Percentiles rank a stretch among this genome's conserved stretches.
These are phyloP conservation scores for Lepidochrysops patricia DNA, from an alignment of 2,888 invertebrate species.

Conservation along the genomic window DNA sequence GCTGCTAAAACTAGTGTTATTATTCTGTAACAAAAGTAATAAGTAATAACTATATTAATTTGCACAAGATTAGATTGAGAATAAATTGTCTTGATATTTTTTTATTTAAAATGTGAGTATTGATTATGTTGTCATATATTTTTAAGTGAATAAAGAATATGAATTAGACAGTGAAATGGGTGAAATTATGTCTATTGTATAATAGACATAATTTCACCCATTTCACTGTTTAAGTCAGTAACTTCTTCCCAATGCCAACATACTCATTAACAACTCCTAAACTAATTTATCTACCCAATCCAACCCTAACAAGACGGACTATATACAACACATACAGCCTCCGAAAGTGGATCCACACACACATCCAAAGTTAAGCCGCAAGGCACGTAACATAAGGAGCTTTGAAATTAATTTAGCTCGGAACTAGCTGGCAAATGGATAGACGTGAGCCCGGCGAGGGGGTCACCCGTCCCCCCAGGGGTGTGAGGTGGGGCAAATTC, in stretches of 20 bases:
- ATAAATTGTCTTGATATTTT: too few species aligned
- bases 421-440: conserved; percentile 76
- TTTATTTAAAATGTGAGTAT: too few species aligned
- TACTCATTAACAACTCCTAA: conserved; percentile 36
- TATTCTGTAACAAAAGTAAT: too few species aligned
- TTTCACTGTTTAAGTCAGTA: too few species aligned
- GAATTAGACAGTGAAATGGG: too few species aligned
- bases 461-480: conserved; percentile 35
- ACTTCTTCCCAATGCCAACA: background rate
- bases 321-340: conserved; percentile 49
- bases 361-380: conserved; percentile 65
- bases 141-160: too few species aligned
- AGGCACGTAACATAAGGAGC: conserved; percentile 76
- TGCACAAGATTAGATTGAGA: too few species aligned
- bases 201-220: too few species aligned
- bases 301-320: conserved; percentile 64
- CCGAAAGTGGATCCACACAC: conserved; percentile 61
- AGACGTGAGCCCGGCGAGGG: conserved; percentile 64
- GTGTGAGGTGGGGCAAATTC: conserved; percentile 53
- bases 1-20: too few species aligned
- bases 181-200: too few species aligned
- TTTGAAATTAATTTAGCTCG: conserved; percentile 75
- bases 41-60: too few species aligned
- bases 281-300: conserved; percentile 69
- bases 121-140: too few species aligned